Base-by-base conservation (phyloP, 2,888 invertebrate genomes). In the Clepsis dumicolana region DNA sequence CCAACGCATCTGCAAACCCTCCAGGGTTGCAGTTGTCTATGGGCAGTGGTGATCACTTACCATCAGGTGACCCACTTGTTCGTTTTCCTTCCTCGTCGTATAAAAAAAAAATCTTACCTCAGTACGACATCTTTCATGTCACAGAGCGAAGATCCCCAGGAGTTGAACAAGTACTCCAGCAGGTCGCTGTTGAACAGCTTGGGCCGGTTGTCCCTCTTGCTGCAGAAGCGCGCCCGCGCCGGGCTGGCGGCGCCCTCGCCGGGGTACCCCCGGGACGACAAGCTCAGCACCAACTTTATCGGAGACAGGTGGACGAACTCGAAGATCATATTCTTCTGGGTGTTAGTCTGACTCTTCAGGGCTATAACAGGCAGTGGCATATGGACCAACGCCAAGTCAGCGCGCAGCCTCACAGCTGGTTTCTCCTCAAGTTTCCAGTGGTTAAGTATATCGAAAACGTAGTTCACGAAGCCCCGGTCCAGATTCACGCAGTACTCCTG, bases 401-500 rank as follows among this genome's bases (percentile, higher is more conserved):
- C 91, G 56, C 94, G 81, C n/a, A 95, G 81, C 63, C 94, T 93
- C 0, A 94, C 90, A 27, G 95, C 94, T 4, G 95, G 94, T 71
- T 94, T 94, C 73, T 95, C 94, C 70, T 94, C 94, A 29, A 93
- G 84, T 74, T 94, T 94, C 89, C 95, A 95, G 74, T 94, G 94
- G 64, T 95, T 94, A 59, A 96, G 81, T 29, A 96, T 91, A 83
- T 96, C 95, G 70, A 95, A 94, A 7, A 96, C 84, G 44, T 95
- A 94, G 71, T 94, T 87, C 73, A 94, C 93, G 75, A 97, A 95
- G 53, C 96, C 96, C 75, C 95, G 94, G 82, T 97, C 97, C 44
- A 97, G 85, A 77, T 96, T 95, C 24, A 97, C 85, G 73, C 94
- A 95, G 78, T 96, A 95, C 81, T 96, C 96, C 75, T 95, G 95